Evolutionary conservation across 2,113 vertebrate genomes (phyloP).

Genomic region (Platysteira castanea): DNA sequence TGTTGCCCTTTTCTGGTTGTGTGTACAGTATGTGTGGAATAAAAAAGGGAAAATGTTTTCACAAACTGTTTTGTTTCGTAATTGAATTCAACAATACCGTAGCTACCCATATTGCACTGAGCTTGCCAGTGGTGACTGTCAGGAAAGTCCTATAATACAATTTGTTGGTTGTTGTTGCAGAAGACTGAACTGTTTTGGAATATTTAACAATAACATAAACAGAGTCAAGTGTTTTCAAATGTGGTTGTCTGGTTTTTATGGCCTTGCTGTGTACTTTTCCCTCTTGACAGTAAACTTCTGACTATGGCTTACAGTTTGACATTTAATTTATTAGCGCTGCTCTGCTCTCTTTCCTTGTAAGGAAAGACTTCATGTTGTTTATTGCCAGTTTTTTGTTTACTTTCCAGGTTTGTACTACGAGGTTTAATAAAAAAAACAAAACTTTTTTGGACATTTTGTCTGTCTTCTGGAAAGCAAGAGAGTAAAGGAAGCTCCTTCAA

Average conservation of each 20-base stretch:
- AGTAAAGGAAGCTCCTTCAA: neutral
- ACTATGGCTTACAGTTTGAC: constrained; percentile 93
- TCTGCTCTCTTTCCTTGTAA: constrained; percentile 85
- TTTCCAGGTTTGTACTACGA: constrained; percentile 99
- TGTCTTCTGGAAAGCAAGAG: constrained; percentile 71
- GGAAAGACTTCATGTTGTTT: constrained; percentile 95
- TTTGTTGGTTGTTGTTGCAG: constrained; percentile 92
- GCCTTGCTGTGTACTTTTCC: constrained; percentile 85
- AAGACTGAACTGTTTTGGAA: constrained; percentile 98
- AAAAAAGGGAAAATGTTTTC: constrained; percentile 88
- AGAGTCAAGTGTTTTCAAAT: constrained; percentile 92
- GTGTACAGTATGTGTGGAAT: constrained; percentile 86
- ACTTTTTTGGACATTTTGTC: constrained; percentile 84
- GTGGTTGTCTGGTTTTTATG: constrained; percentile 97
- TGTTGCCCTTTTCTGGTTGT: constrained; percentile 83
- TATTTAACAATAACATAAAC: constrained; percentile 94
- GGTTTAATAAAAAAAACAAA: constrained; percentile 96
- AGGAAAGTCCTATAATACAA: constrained; percentile 89
- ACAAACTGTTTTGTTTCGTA: constrained; percentile 94
- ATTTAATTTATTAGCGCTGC: constrained; percentile 99
- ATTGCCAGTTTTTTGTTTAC: constrained; percentile 97
- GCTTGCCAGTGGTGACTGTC: constrained; percentile 94
- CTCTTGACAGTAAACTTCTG: constrained; percentile 90
- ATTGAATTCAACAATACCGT: constrained; percentile 90
- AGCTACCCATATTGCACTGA: constrained; percentile 98